Conservation (phyloP, 1,140 invertebrate species). For the Phymorhynchus buccinoides region DNA sequence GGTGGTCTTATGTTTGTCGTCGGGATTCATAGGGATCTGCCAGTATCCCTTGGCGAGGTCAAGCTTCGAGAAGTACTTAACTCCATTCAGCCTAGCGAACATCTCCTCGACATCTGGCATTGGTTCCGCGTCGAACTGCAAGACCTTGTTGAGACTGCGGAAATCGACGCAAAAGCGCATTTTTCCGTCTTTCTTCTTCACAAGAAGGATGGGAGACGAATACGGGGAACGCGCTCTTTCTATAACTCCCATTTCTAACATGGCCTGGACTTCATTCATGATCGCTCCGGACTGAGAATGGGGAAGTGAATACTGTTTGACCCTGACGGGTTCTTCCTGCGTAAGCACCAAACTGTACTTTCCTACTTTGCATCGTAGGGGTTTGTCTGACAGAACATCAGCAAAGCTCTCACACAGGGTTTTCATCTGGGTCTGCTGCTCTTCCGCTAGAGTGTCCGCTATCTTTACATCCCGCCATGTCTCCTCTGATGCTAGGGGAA, state of each 20-base stretch:
- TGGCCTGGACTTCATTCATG: constrained; percentile 67
- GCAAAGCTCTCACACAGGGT: no score
- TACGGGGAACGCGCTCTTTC: constrained; percentile 70
- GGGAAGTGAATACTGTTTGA: neutral
- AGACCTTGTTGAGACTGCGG: constrained; percentile 56
- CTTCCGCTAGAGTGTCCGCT: no score
- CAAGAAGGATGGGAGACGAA: constrained; percentile 75
- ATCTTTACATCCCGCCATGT: no score
- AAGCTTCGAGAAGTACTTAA: constrained; percentile 71
- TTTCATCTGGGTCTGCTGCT: no score
- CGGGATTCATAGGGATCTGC: constrained; percentile 69
- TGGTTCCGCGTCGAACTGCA: constrained; percentile 50
- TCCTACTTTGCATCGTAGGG: no score
- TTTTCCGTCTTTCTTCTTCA: constrained; percentile 72
- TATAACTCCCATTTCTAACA: constrained; percentile 69
- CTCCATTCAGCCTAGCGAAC: constrained; percentile 65
- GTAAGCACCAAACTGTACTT: no score
- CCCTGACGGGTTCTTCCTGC: no score
- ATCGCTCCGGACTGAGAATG: constrained; percentile 38
- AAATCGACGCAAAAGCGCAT: constrained; percentile 75
- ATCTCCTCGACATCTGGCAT: constrained; percentile 44
- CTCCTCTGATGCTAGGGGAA: no score
- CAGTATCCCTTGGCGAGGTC: constrained; percentile 75
- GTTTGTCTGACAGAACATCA: no score
- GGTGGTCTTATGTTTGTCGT: constrained; percentile 43